Conservation (phyloP, 1,140 invertebrate genomes). For the Drosophila teissieri region DNA sequence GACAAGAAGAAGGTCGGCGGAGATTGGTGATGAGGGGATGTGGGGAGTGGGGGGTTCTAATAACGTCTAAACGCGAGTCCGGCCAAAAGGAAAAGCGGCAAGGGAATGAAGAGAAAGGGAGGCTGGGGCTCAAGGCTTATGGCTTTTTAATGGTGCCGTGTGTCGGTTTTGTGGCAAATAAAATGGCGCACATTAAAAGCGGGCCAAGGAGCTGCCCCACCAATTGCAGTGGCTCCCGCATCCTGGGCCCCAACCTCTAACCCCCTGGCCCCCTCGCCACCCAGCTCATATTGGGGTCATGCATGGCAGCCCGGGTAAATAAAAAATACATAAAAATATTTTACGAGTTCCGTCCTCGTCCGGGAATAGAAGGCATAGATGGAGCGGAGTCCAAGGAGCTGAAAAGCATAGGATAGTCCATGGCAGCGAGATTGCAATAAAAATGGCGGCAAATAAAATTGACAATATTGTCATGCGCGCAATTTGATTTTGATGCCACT, state of each 20-base stretch:
- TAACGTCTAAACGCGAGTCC: slow-evolving; percentile 73
- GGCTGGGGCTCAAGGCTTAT: slow-evolving; percentile 74
- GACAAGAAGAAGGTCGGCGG: slow-evolving; percentile 19
- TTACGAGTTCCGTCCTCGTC: slow-evolving; percentile 57
- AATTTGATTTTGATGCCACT: slow-evolving; percentile 50
- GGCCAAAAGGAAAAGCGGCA: slow-evolving; percentile 27
- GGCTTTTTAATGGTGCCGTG: slow-evolving; percentile 82
- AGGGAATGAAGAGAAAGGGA: background rate
- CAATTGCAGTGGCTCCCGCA: slow-evolving; percentile 68
- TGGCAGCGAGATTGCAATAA: slow-evolving; percentile 65
- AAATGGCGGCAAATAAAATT: slow-evolving; percentile 79
- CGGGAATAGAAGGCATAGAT: slow-evolving; percentile 46
- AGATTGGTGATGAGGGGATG: too few species aligned
- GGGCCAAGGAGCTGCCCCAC: slow-evolving; percentile 44
- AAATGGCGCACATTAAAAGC: slow-evolving; percentile 82
- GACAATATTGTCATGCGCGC: slow-evolving; percentile 80
- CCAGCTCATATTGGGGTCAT: slow-evolving; percentile 69
- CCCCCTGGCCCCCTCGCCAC: slow-evolving; percentile 29
- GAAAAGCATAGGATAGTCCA: slow-evolving; percentile 26
- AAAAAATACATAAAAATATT: slow-evolving; percentile 84
- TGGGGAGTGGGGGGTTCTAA: slow-evolving; percentile 52
- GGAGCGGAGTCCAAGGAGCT: slow-evolving; percentile 45
- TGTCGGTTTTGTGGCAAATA: slow-evolving; percentile 83
- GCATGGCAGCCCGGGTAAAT: slow-evolving; percentile 75
- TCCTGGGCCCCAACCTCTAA: slow-evolving; percentile 8